Conservation (phyloP, 2,113 vertebrate genomes). For the Chaetodon auriga region DNA sequence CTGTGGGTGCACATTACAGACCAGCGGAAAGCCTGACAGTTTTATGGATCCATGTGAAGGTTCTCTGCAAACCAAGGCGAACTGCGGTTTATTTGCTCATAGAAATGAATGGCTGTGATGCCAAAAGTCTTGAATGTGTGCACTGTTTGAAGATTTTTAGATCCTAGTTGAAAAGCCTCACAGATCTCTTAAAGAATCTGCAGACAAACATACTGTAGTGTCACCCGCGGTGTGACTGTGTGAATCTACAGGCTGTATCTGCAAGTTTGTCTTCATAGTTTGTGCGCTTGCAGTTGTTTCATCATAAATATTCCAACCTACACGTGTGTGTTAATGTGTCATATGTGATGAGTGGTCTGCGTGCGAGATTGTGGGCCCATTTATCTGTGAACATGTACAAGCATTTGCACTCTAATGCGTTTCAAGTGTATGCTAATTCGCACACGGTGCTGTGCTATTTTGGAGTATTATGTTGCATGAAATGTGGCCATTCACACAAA, state of each 20-base stretch:
- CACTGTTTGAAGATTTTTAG: conserved; percentile 43
- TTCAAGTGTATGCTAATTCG: neutral
- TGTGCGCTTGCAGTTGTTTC: conserved; percentile 11
- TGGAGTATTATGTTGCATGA: conserved; percentile 26
- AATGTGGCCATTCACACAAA: conserved; percentile 52
- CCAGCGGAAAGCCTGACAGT: conserved; percentile 53
- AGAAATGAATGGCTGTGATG: conserved; percentile 50
- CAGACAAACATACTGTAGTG: neutral
- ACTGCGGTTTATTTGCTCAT: conserved; percentile 56
- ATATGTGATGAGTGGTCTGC: neutral
- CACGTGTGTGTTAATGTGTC: neutral
- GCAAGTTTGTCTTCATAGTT: neutral
- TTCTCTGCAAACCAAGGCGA: conserved; percentile 50
- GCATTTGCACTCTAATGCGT: conserved; percentile 20
- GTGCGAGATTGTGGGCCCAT: conserved; percentile 10
- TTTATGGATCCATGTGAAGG: conserved; percentile 59
- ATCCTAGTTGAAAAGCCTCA: conserved; percentile 10
- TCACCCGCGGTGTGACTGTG: neutral
- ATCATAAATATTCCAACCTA: conserved; percentile 9
- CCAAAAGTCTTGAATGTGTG: conserved; percentile 52
- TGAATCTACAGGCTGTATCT: neutral
- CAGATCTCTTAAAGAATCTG: conserved; percentile 24
- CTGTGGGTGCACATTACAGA: conserved; percentile 56
- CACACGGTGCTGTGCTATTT: neutral
- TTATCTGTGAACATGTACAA: neutral